Conservation (phyloP, 2,797 vertebrate genomes). For the Columba guinea region DNA sequence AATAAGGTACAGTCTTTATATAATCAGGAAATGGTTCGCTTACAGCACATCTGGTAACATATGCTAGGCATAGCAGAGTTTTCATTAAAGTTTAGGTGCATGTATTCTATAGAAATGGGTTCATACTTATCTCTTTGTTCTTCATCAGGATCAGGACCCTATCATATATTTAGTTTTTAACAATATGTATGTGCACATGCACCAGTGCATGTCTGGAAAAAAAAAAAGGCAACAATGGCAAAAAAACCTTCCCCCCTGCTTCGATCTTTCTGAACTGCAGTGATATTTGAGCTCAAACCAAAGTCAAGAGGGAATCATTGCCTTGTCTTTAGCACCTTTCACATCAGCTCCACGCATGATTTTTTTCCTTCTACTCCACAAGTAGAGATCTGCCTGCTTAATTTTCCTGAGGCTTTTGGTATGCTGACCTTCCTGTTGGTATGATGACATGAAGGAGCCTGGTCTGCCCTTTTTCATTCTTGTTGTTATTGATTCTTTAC, state of each 20-base stretch:
- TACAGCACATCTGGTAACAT: not conserved
- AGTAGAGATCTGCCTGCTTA: not conserved
- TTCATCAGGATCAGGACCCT: not conserved
- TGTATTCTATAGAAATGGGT: not conserved
- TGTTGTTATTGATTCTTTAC: conserved; percentile 33
- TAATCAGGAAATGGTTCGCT: not conserved
- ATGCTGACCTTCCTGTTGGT: not conserved
- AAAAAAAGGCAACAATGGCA: accelerated
- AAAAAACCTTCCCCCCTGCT: accelerated
- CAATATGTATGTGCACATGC: not conserved
- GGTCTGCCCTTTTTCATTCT: conserved; percentile 6
- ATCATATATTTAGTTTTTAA: not conserved
- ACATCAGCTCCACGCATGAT: not conserved
- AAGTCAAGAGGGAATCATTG: not conserved
- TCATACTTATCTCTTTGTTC: not conserved
- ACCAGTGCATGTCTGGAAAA: not conserved
- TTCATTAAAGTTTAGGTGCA: not conserved
- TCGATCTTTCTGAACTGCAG: not conserved
- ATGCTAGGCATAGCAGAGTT: not conserved
- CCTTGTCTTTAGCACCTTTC: not conserved
- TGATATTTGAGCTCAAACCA: not conserved
- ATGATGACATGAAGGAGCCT: not conserved
- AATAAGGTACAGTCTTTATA: not conserved
- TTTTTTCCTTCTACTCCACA: not conserved
- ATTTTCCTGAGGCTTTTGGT: not conserved